Conservation (phyloP, 1,140 invertebrate genomes). For the Rhopalosiphum padi region DNA sequence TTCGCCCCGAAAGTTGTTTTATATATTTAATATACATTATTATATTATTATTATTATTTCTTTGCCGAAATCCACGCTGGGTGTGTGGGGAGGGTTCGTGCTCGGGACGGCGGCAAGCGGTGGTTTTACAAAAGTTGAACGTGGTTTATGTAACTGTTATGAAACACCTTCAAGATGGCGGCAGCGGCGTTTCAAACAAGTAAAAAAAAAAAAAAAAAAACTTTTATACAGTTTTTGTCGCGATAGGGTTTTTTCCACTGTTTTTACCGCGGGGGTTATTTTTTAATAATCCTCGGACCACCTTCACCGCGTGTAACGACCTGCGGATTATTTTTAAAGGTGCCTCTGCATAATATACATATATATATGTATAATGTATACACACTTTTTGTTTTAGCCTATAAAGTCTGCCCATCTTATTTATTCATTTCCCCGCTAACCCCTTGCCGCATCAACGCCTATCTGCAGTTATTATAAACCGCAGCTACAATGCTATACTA, state of each 20-base stretch:
- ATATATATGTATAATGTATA: not conserved
- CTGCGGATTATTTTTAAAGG: constrained; percentile 20
- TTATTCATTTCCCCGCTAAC: not conserved
- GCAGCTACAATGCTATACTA: not conserved
- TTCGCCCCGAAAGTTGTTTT: constrained; percentile 52
- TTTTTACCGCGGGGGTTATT: constrained; percentile 44
- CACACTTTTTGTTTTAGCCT: not conserved
- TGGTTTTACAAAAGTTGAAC: constrained; percentile 55
- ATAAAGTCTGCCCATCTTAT: not conserved
- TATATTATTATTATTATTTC: constrained; percentile 55
- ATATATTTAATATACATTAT: constrained; percentile 57
- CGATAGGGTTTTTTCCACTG: not conserved
- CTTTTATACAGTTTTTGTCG: constrained; percentile 24
- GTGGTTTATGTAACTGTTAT: constrained; percentile 57
- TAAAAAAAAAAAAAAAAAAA: constrained; percentile 11
- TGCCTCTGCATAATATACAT: not conserved
- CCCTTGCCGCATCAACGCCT: not conserved
- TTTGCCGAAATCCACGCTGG: constrained; percentile 39
- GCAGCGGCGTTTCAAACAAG: constrained; percentile 37
- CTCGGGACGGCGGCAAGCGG: not conserved
- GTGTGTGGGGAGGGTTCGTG: not conserved
- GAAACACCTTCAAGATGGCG: constrained; percentile 57
- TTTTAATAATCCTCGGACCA: constrained; percentile 56
- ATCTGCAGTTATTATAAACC: not conserved
- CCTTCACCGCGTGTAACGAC: constrained; percentile 41